Evolutionary conservation across 2,113 vertebrate genomes (phyloP), one percentile per base, ranked within the genome.

Genomic region (Pteropus alecto): DNA sequence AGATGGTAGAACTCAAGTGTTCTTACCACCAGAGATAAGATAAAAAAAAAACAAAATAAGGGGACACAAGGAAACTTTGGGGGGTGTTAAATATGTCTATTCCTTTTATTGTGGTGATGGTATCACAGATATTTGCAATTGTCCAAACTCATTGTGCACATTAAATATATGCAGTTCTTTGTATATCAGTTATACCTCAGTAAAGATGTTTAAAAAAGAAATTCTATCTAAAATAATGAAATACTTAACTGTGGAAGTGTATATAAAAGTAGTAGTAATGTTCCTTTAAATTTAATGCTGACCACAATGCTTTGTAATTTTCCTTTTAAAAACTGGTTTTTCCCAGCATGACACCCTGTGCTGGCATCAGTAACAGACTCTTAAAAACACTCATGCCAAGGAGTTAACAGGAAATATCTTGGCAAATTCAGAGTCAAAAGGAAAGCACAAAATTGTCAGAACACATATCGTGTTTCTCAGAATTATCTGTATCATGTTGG

Each of bases 401-500:
- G 77, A 98, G 97, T 95, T 98, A 98, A 97, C 96, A 97, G 94
- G 97, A 98, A 98, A 97, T 98, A 97, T 97, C 96, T 97, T 98
- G 96, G 77, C n/a, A 96, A 98, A 98, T 97, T 96, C 94, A 97
- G 97, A 97, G 86, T 94, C 96, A 82, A 97, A 98, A 97, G 97
- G 97, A 98, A 98, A 98, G 90, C 79, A 98, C 94, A 97, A 93
- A 94, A 98, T 78, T 73, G 96, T 97, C 88, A 93, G 97, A 98
- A 74, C 78, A 82, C 95, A 93, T 96, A 98, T 98, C 98, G 94
- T 98, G 97, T 67, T 81, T 85, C 97, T 98, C 1, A 1, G 95
- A 98, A 98, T 98, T 96, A 98, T 98, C 98, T 98, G 84, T 98
- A 90, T 98, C 97, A 84, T n/a, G 92, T 97, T 98, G 98, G 96